These are phyloP conservation scores for Uria aalge DNA, from an alignment of 2,113 vertebrate genomes.

Conservation along the genomic window DNA sequence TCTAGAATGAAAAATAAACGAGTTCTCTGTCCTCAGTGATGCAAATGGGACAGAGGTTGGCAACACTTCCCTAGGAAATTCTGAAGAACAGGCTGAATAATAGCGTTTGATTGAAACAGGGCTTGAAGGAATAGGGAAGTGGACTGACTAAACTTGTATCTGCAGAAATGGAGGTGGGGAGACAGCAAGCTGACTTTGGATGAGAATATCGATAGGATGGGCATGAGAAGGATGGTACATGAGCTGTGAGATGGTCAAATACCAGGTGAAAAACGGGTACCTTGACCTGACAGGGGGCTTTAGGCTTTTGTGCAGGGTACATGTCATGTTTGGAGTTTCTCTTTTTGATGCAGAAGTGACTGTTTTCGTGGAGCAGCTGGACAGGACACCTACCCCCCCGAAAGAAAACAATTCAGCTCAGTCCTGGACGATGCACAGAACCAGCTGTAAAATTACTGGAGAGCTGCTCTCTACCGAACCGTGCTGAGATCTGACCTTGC, in stretches of 20 bases:
- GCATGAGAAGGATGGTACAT: background rate
- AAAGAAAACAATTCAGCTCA: background rate
- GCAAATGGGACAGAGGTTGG: background rate
- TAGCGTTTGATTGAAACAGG: background rate
- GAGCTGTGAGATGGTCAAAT: background rate
- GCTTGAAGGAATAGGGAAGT: background rate
- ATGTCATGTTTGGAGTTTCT: background rate
- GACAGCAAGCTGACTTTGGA: background rate
- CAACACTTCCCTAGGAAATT: background rate
- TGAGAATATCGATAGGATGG: background rate
- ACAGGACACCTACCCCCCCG: background rate
- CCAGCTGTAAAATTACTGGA: background rate
- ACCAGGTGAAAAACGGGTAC: accelerated
- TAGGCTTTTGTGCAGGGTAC: background rate
- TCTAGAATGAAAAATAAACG: background rate
- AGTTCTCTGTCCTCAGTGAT: background rate
- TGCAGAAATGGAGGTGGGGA: background rate
- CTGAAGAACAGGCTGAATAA: background rate
- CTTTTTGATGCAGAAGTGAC: background rate
- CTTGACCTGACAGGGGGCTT: background rate
- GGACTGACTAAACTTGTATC: background rate
- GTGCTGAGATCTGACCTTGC: background rate
- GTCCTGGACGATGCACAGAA: background rate
- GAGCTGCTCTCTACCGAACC: background rate
- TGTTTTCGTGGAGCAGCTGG: background rate